phyloP scores from a whole-genome alignment of 2,113 vertebrate species.

The Parotia lawesii region DNA sequence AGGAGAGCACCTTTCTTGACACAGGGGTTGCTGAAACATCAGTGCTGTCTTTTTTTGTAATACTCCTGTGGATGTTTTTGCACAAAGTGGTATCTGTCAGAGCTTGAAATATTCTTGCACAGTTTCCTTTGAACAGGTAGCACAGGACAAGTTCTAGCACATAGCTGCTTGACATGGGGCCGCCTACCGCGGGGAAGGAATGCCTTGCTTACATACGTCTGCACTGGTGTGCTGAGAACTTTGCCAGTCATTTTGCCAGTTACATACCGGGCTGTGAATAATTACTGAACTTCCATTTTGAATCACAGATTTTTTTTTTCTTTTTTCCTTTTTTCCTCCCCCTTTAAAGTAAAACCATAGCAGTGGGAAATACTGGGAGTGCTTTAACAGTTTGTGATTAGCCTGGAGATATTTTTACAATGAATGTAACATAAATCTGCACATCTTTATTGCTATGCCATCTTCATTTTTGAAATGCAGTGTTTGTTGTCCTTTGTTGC shows the following conservation, averaged over 20 bases:
- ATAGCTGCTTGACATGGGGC: constrained; percentile 14
- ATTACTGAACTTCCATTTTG: constrained; percentile 14
- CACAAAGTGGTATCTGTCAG: constrained; percentile 43
- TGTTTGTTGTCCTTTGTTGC: neutral
- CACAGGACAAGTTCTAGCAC: constrained; percentile 49
- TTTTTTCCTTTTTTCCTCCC: neutral
- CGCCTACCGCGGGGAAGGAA: neutral
- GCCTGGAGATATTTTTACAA: neutral
- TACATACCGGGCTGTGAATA: neutral
- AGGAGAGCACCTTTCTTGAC: constrained; percentile 41
- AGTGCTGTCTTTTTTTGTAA: constrained; percentile 32
- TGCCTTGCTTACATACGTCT: neutral
- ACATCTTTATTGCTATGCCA: neutral
- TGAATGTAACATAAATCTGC: neutral
- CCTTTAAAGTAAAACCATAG: neutral
- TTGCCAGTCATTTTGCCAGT: constrained; percentile 1
- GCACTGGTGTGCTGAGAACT: constrained; percentile 6
- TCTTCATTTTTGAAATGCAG: neutral
- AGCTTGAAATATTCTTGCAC: constrained; percentile 46
- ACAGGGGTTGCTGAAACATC: constrained; percentile 43
- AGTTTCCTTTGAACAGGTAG: constrained; percentile 59
- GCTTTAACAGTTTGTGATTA: neutral
- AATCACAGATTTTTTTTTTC: neutral
- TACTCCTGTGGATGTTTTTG: constrained; percentile 51
- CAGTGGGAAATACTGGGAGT: neutral